phyloP scores from a whole-genome alignment of 2,797 vertebrate genomes.

The Distichodus sexfasciatus region DNA sequence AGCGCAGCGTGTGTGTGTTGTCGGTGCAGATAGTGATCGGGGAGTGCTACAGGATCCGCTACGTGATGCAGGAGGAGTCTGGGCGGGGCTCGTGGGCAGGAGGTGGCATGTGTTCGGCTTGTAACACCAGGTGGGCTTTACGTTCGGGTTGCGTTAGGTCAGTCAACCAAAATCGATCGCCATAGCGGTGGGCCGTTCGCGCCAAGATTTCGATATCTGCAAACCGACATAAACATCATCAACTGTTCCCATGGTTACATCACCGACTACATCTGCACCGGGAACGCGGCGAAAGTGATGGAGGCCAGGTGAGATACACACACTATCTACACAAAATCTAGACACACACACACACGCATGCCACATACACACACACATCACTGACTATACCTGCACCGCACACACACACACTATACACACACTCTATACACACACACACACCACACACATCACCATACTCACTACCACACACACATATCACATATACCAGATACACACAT shows the following conservation, averaged over 20 bases:
- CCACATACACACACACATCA: no score
- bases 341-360: background rate
- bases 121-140: slow-evolving; percentile 94
- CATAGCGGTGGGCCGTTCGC: slow-evolving; percentile 93
- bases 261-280: slow-evolving; percentile 83
- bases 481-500: no score
- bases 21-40: slow-evolving; percentile 95
- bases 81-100: slow-evolving; percentile 85
- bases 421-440: no score
- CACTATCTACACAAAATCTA: no score
- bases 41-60: slow-evolving; percentile 92
- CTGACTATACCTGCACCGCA: background rate
- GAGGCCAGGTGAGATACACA: slow-evolving; percentile 85
- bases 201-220: slow-evolving; percentile 91
- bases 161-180: no score
- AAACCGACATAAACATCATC: slow-evolving; percentile 78
- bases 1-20: no score
- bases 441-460: no score
- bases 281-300: slow-evolving; percentile 78
- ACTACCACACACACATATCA: no score
- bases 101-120: slow-evolving; percentile 92
- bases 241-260: slow-evolving; percentile 89
- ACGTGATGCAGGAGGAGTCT: slow-evolving; percentile 88
- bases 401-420: background rate
- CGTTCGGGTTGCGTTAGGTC: no score